phyloP scores from a whole-genome alignment of 2,797 vertebrate species.

The Crotalus adamanteus region DNA sequence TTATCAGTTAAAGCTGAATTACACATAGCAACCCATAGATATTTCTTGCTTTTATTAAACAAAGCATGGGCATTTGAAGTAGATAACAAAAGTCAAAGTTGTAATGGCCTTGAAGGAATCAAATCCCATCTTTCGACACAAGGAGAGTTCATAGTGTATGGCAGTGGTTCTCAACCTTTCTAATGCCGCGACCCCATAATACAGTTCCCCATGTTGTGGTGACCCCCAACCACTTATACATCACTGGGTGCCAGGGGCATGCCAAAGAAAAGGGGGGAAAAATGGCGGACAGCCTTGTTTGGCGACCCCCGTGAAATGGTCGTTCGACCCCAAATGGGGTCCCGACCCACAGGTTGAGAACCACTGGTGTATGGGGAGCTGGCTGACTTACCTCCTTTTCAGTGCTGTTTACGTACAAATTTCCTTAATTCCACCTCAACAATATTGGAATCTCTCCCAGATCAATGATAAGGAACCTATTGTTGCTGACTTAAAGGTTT shows the following conservation, averaged over 20 bases:
- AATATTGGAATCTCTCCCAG: neutral
- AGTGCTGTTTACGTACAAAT: neutral
- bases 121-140: too few relatives aligned
- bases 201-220: too few relatives aligned
- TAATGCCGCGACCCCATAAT: too few relatives aligned
- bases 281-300: too few relatives aligned
- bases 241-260: too few relatives aligned
- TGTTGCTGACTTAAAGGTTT: neutral
- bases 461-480: neutral
- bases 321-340: too few relatives aligned
- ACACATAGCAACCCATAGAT: neutral
- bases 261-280: too few relatives aligned
- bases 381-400: neutral
- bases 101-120: neutral
- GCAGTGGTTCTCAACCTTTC: too few relatives aligned
- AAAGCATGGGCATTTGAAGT: neutral
- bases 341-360: too few relatives aligned
- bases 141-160: neutral
- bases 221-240: too few relatives aligned
- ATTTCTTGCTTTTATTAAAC: neutral
- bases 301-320: too few relatives aligned
- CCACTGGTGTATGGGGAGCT: neutral
- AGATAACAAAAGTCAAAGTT: neutral
- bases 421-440: neutral
- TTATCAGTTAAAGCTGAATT: neutral